These are phyloP conservation scores for Bubo blakistoni DNA, from an alignment of 2,113 vertebrate species.

Conservation along the genomic window DNA sequence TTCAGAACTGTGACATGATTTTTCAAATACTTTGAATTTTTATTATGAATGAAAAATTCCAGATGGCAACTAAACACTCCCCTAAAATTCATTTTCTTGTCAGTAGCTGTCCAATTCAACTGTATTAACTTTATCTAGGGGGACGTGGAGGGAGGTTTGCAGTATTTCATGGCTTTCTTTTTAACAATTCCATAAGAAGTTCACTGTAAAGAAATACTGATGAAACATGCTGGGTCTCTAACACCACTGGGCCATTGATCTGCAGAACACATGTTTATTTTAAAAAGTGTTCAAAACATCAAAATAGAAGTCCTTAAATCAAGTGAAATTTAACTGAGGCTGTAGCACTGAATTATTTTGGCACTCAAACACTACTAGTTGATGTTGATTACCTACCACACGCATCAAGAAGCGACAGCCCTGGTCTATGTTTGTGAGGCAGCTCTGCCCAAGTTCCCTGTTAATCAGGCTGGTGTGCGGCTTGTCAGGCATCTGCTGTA, in stretches of 20 bases:
- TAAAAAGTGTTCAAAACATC: background rate
- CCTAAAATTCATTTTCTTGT: background rate
- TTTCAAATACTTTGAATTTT: background rate
- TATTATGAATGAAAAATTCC: background rate
- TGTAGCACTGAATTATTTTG: background rate
- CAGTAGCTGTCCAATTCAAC: background rate
- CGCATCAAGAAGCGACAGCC: background rate
- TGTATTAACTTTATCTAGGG: background rate
- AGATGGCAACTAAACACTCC: background rate
- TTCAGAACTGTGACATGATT: background rate
- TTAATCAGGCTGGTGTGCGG: background rate
- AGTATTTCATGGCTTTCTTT: background rate
- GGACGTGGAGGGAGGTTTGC: background rate
- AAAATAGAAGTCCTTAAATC: background rate
- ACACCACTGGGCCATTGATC: background rate
- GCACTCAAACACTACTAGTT: background rate
- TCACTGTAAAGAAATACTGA: background rate
- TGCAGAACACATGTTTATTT: background rate
- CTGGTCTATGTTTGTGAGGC: background rate
- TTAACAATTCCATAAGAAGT: background rate
- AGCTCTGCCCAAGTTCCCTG: background rate
- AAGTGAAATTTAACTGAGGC: background rate
- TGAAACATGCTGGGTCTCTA: background rate
- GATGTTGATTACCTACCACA: background rate
- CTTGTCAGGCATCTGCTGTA: background rate